phyloP scores from a whole-genome alignment of 2,113 vertebrate genomes.

The Ia io region DNA sequence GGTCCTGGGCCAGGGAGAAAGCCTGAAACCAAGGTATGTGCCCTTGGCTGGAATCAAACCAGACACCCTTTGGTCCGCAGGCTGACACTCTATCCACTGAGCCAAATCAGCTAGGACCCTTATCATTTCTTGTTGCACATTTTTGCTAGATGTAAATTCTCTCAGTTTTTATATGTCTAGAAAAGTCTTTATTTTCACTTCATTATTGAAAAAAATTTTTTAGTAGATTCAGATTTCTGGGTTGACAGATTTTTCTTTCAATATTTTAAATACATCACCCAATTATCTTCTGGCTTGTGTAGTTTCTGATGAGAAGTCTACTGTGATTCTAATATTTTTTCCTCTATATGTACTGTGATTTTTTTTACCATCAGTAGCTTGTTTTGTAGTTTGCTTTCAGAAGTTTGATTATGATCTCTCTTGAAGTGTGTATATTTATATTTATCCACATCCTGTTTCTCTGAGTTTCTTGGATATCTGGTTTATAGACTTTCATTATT shows the following conservation, averaged over 20 bases:
- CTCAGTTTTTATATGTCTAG: background rate
- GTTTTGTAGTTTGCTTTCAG: background rate
- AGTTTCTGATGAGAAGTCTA: slow-evolving; percentile 27
- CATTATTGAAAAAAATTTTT: background rate
- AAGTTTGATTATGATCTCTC: background rate
- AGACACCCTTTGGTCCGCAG: no score
- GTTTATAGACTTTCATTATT: background rate
- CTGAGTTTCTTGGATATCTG: background rate
- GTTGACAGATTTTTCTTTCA: slow-evolving; percentile 10
- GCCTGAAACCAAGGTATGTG: no score
- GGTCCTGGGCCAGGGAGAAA: no score
- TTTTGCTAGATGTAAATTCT: background rate
- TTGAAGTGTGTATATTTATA: background rate
- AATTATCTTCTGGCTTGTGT: background rate
- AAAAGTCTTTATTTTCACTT: slow-evolving; percentile 15
- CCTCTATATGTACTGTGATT: background rate
- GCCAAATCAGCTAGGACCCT: no score
- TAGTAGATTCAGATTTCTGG: background rate
- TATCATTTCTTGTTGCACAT: background rate
- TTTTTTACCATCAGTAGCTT: background rate
- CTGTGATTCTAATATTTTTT: background rate
- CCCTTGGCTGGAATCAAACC: no score
- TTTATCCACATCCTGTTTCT: background rate
- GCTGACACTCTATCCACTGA: no score
- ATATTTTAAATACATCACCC: background rate